A percentile compares a stretch with the other conserved stretches of the same genome.
Conservation (phyloP, 2,888 invertebrate genomes). For the Pyrocoelia pectoralis region DNA sequence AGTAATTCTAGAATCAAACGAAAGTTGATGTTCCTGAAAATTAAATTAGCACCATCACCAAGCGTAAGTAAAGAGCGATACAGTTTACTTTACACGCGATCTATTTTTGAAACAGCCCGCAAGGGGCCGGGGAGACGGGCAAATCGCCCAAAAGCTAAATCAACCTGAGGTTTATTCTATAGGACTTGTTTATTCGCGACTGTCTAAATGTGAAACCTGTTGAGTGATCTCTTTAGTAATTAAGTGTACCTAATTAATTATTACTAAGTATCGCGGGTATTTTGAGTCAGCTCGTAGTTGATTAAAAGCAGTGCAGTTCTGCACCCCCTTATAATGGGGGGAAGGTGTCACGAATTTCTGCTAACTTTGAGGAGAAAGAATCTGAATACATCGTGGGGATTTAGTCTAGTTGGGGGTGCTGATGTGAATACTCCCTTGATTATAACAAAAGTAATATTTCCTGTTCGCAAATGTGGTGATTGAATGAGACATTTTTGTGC, state of each 20-base stretch:
- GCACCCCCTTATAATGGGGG: conserved; percentile 60
- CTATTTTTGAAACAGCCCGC: conserved; percentile 36
- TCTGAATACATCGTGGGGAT: conserved; percentile 82
- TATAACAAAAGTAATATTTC: conserved; percentile 81
- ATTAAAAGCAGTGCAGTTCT: not conserved
- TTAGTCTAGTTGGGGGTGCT: conserved; percentile 85
- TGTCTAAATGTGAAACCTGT: conserved; percentile 51
- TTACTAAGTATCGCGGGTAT: not conserved
- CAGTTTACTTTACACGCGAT: conserved; percentile 10
- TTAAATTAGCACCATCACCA: conserved; percentile 27
- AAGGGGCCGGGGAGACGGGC: conserved; percentile 40
- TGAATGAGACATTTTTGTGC: conserved; percentile 43
- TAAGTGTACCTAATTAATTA: conserved; percentile 19
- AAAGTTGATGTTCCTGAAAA: conserved; percentile 25
- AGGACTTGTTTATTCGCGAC: conserved; percentile 37
- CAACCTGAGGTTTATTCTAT: conserved; percentile 44
- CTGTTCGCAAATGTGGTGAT: not conserved
- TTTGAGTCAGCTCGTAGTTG: conserved; percentile 10
- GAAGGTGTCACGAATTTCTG: conserved; percentile 78
- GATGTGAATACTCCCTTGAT: conserved; percentile 88
- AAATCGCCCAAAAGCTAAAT: conserved; percentile 35
- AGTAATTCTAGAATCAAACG: not conserved
- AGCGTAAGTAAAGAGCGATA: not conserved
- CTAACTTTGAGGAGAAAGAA: conserved; percentile 77
- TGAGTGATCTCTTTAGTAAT: conserved; percentile 35